Evolutionary conservation across 1,140 invertebrate species (phyloP), one percentile per base, ranked within the genome.

Genomic region (Ceratosolen fusciceps): DNA sequence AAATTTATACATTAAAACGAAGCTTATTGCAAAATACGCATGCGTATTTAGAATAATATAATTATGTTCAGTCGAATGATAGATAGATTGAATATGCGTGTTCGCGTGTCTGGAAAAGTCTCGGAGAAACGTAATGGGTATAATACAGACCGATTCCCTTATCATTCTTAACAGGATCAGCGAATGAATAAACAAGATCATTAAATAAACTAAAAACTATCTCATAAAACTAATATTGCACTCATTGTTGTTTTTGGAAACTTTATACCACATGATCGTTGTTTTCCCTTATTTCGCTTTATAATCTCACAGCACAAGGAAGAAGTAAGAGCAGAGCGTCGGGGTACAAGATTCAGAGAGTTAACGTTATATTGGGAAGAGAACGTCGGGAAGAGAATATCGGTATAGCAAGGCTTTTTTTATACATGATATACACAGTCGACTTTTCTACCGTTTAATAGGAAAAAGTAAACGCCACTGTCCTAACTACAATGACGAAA

Each of bases 401-500:
- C n/a, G n/a, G n/a, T n/a, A n/a, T n/a, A n/a, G n/a, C n/a, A n/a
- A n/a, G n/a, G n/a, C n/a, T n/a, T n/a, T n/a, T n/a, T n/a, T n/a
- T n/a, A n/a, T n/a, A 26, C 49, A 47, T 39, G 34, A 19, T n/a
- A 29, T 29, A 47, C 34, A 12, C 37, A 12, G 54, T 71, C 29
- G 43, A 37, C 37, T 14, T 47, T 47, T 26, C 26, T 80, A 81
- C 84, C 87, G 84, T 81, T 83, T 82, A 56, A 84, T 87, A 87
- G 86, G 83, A 87, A 87, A 87, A n/a, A 87, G 87, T 87, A 87
- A 87, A 83, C 85, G 80, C 85, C 81, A 83, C 19, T 79, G 73
- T 73, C 58, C 77, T 49, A 54, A 54, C 39, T 49, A 67, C 31
- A 65, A 29, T 31, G 34, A 71, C 29, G n/a, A n/a, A n/a, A n/a